Conservation (phyloP, 2,888 invertebrate genomes). For the Diaperis boleti region DNA sequence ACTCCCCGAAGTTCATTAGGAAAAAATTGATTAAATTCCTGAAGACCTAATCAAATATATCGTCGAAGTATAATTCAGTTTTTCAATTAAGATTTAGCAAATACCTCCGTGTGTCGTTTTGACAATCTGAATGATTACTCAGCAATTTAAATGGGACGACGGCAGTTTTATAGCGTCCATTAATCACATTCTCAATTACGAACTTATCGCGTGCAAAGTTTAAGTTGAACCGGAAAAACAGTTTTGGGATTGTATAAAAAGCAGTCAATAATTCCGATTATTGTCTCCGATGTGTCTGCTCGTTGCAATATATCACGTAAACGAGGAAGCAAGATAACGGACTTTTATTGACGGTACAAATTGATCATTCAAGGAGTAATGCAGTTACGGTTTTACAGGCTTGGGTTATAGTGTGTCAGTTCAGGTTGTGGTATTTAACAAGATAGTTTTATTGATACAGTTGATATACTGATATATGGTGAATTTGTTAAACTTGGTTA, state of each 20-base stretch:
- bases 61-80: conserved; percentile 20
- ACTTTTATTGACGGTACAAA: background rate
- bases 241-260: conserved; percentile 23
- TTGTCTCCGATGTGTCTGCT: conserved; percentile 16
- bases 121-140: conserved; percentile 37
- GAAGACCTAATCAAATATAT: conserved; percentile 17
- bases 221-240: conserved; percentile 31
- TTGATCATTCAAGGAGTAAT: background rate
- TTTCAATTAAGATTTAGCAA: conserved; percentile 36
- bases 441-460: too few species aligned
- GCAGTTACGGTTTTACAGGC: background rate
- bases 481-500: too few species aligned
- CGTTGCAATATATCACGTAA: conserved; percentile 3
- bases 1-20: background rate
- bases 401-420: background rate
- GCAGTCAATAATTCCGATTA: conserved; percentile 27
- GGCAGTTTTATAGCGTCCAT: conserved; percentile 35
- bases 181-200: conserved; percentile 38
- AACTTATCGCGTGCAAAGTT: conserved; percentile 38
- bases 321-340: background rate
- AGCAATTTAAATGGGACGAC: conserved; percentile 33
- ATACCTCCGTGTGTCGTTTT: conserved; percentile 31
- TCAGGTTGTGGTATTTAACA: too few species aligned
- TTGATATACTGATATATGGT: too few species aligned
- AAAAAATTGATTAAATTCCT: conserved; percentile 15